Evolutionary conservation across 2,888 invertebrate genomes (phyloP).

Genomic region (Rhabditophanes sp.): DNA sequence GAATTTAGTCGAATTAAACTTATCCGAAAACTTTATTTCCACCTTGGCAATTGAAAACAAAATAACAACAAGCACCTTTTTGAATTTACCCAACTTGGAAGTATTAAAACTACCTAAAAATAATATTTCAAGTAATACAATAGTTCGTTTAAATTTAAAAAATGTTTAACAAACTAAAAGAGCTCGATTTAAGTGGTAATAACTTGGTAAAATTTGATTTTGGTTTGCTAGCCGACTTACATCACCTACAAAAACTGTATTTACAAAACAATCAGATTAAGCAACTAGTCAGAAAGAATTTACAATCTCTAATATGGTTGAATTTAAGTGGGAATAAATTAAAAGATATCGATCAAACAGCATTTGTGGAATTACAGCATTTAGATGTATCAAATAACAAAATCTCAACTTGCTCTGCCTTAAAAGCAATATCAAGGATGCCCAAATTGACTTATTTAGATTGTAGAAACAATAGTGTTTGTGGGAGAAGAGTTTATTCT

Average conservation of each 20-base stretch:
- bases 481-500: conserved; percentile 16
- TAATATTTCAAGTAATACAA: conserved; percentile 10
- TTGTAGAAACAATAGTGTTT: conserved; percentile 17
- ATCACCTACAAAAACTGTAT: conserved; percentile 16
- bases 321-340: conserved; percentile 13
- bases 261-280: conserved; percentile 22
- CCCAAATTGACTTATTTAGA: conserved; percentile 10
- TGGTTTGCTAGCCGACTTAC: conserved; percentile 16
- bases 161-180: conserved; percentile 7
- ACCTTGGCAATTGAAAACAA: conserved; percentile 4
- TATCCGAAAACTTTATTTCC: not conserved
- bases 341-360: conserved; percentile 17
- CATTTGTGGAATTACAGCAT: conserved; percentile 7
- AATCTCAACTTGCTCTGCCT: conserved; percentile 15
- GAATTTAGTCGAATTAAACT: conserved; percentile 11
- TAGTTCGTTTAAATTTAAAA: conserved; percentile 11
- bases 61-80: conserved; percentile 1
- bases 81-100: conserved; percentile 8
- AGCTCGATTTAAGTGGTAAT: conserved; percentile 11
- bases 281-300: conserved; percentile 12
- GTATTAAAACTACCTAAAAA: conserved; percentile 10
- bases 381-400: conserved; percentile 13
- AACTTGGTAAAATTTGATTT: conserved; percentile 16
- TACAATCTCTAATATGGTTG: conserved; percentile 8
- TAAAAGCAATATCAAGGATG: conserved; percentile 13